Percentiles rank a stretch among this genome's conserved stretches.
Evolutionary conservation across 2,888 invertebrate genomes (phyloP).

Genomic region (Bibio marci): DNA sequence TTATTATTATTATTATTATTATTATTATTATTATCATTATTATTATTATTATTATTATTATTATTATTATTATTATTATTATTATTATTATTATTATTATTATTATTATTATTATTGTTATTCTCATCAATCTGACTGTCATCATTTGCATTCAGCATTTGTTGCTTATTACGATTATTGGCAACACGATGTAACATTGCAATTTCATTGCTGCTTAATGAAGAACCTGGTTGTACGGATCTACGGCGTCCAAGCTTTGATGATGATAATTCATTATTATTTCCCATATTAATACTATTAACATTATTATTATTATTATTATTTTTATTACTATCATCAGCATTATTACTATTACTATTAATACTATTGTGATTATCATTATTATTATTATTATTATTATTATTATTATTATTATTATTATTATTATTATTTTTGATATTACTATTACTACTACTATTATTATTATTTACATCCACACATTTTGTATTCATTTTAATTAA

Average conservation of each 20-base stretch:
- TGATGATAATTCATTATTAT: conserved; percentile 9
- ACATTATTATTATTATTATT: no score
- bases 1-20: no score
- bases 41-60: background rate
- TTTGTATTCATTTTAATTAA: no score
- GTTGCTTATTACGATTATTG: conserved; percentile 15
- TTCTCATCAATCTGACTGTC: background rate
- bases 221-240: conserved; percentile 35
- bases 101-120: conserved; percentile 24
- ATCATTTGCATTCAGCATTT: conserved; percentile 7
- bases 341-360: no score
- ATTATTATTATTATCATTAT: background rate
- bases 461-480: no score
- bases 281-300: no score
- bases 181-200: conserved; percentile 42
- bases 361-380: no score
- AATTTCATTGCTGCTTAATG: conserved; percentile 37
- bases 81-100: conserved; percentile 30
- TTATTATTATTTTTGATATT: no score
- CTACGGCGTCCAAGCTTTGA: conserved; percentile 28
- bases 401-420: no score
- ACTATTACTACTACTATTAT: no score
- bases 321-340: no score
- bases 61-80: conserved; percentile 21
- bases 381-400: no score